Conservation (phyloP, 2,888 invertebrate genomes). For the Hydriomena furcata region DNA sequence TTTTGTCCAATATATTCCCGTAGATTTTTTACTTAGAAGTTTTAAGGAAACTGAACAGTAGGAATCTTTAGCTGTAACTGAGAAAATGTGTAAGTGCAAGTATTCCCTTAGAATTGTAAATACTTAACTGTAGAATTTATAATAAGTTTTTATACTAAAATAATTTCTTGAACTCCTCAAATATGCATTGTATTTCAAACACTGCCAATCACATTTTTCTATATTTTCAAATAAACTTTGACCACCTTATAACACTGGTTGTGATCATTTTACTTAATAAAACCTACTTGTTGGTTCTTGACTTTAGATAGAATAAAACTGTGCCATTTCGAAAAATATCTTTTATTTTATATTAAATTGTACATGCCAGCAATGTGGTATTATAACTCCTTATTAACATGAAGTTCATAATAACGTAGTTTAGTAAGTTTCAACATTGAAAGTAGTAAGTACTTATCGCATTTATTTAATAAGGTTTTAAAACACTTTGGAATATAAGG, state of each 20-base stretch:
- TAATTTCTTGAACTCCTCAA: too few relatives aligned
- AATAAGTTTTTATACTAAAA: neutral
- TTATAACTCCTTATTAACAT: too few relatives aligned
- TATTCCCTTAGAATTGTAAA: slow-evolving; percentile 7
- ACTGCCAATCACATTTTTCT: slow-evolving; percentile 52
- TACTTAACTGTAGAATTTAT: slow-evolving; percentile 5
- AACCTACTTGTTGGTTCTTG: slow-evolving; percentile 51
- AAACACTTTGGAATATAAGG: too few relatives aligned
- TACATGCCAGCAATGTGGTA: too few relatives aligned
- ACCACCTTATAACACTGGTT: slow-evolving; percentile 65
- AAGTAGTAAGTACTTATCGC: too few relatives aligned
- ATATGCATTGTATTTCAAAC: slow-evolving; percentile 30
- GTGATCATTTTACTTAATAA: slow-evolving; percentile 63
- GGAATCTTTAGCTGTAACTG: neutral
- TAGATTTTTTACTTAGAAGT: slow-evolving; percentile 14
- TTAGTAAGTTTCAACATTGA: neutral
- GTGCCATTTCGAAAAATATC: slow-evolving; percentile 65
- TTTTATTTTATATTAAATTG: slow-evolving; percentile 34
- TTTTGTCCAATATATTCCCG: slow-evolving; percentile 2
- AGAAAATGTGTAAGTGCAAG: neutral
- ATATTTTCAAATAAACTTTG: slow-evolving; percentile 40
- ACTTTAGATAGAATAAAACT: slow-evolving; percentile 62
- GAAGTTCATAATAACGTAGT: too few relatives aligned
- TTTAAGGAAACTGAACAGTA: slow-evolving; percentile 7
- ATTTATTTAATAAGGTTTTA: too few relatives aligned